Percentiles rank a stretch among this genome's conserved stretches.
Conservation (phyloP, 2,113 vertebrate species). For the Phrynocephalus versicolor region DNA sequence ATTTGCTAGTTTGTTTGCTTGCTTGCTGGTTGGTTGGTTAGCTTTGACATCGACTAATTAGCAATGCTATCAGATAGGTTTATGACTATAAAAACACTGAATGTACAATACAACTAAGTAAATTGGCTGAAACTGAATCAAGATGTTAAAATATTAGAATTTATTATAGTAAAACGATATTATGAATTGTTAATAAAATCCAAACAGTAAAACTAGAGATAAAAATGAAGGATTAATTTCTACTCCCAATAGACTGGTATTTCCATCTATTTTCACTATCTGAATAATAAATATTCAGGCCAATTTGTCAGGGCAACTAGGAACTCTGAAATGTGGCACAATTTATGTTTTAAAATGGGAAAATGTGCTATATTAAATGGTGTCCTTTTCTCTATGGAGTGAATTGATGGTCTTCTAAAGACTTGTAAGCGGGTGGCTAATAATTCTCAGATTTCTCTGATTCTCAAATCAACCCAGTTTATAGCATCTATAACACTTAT, state of each 20-base stretch:
- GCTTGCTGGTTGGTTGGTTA: too few species aligned
- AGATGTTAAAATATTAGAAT: too few species aligned
- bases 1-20: not conserved
- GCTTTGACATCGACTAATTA: too few species aligned
- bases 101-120: too few species aligned
- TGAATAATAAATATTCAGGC: not conserved
- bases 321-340: not conserved
- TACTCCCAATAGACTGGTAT: not conserved
- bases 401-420: not conserved
- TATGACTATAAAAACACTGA: not conserved
- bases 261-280: not conserved
- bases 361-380: not conserved
- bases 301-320: not conserved
- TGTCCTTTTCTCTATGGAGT: conserved; percentile 1
- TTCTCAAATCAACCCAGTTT: conserved; percentile 9
- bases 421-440: not conserved
- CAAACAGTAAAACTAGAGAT: too few species aligned
- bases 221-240: too few species aligned
- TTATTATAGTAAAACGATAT: too few species aligned
- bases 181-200: too few species aligned
- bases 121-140: too few species aligned
- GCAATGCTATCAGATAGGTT: not conserved
- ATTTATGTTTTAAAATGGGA: not conserved
- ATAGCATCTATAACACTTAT: conserved; percentile 1
- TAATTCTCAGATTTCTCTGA: not conserved